These are phyloP conservation scores for Aurelia coerulea DNA, from an alignment of 30 jellyfish, hydroid and myxozoan species.

Conservation along the genomic window DNA sequence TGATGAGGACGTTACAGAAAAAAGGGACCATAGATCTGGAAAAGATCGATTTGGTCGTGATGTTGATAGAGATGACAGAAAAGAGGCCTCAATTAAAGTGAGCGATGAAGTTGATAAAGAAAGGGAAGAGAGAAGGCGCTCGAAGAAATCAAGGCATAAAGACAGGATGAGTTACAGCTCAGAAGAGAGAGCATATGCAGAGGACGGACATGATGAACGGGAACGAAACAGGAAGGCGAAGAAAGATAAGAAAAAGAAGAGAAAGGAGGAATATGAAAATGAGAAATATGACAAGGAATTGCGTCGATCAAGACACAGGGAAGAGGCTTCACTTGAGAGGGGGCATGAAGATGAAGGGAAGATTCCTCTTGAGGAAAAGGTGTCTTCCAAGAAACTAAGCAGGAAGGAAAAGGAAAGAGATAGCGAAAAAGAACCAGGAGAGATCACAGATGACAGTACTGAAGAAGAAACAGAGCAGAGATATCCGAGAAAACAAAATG, in stretches of 20 bases:
- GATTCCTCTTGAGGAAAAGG: background rate
- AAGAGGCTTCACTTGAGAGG: slow-evolving; percentile 37
- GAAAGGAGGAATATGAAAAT: too few relatives aligned
- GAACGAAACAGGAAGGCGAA: background rate
- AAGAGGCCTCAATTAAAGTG: background rate
- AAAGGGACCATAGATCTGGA: too few relatives aligned
- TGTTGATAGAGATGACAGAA: slow-evolving; percentile 21
- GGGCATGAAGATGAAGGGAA: background rate
- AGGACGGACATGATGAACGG: background rate
- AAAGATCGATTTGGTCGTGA: background rate
- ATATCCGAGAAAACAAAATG: background rate
- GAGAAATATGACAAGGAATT: slow-evolving; percentile 10
- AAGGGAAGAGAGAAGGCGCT: background rate
- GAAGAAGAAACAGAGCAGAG: slow-evolving; percentile 11
- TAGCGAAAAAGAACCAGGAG: slow-evolving; percentile 70
- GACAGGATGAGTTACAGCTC: background rate
- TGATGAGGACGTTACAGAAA: background rate
- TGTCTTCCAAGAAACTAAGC: background rate
- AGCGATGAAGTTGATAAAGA: background rate
- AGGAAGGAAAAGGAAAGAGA: slow-evolving; percentile 9
- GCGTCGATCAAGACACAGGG: too few relatives aligned
- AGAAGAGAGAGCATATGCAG: slow-evolving; percentile 6
- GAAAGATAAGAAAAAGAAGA: background rate
- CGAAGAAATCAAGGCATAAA: slow-evolving; percentile 1
- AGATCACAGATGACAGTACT: slow-evolving; percentile 28